These are phyloP conservation scores for Sinella curviseta DNA, from an alignment of 1,140 invertebrate genomes.

Conservation along the genomic window DNA sequence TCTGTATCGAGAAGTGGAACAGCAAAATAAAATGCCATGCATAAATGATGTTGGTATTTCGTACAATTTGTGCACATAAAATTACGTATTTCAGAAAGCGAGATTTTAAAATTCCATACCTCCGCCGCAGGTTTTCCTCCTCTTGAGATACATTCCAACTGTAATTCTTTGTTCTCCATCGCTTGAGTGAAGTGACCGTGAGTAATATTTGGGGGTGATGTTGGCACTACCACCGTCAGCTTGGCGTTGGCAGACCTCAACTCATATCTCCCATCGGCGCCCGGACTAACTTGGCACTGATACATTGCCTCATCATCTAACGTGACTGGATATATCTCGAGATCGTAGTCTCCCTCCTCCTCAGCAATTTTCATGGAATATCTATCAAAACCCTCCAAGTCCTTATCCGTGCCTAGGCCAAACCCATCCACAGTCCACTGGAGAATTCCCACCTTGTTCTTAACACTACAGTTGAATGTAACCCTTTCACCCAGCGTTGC, in stretches of 20 bases:
- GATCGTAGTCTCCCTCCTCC: constrained; percentile 84
- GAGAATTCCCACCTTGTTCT: constrained; percentile 78
- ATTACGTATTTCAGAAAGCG: no score
- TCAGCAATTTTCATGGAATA: constrained; percentile 92
- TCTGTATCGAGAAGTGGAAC: constrained; percentile 58
- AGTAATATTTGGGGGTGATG: constrained; percentile 80
- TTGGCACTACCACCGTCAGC: constrained; percentile 83
- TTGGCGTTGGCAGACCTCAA: constrained; percentile 79
- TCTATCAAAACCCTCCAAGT: constrained; percentile 80
- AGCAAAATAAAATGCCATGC: background rate
- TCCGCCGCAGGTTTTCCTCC: constrained; percentile 89
- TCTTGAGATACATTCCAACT: constrained; percentile 83
- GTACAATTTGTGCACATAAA: background rate
- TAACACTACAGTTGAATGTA: constrained; percentile 72
- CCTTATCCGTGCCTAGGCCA: constrained; percentile 81
- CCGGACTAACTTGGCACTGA: constrained; percentile 80
- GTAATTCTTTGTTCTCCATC: constrained; percentile 82
- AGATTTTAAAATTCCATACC: constrained; percentile 64
- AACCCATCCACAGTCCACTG: constrained; percentile 96
- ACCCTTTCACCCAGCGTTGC: constrained; percentile 79
- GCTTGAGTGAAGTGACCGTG: constrained; percentile 77
- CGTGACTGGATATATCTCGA: constrained; percentile 82
- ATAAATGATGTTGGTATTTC: background rate
- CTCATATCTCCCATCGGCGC: constrained; percentile 69
- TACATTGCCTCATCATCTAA: constrained; percentile 87